Evolutionary conservation across 2,888 invertebrate genomes (phyloP), one percentile per base, ranked within the genome.

Genomic region (Blastobasis lacticolella): DNA sequence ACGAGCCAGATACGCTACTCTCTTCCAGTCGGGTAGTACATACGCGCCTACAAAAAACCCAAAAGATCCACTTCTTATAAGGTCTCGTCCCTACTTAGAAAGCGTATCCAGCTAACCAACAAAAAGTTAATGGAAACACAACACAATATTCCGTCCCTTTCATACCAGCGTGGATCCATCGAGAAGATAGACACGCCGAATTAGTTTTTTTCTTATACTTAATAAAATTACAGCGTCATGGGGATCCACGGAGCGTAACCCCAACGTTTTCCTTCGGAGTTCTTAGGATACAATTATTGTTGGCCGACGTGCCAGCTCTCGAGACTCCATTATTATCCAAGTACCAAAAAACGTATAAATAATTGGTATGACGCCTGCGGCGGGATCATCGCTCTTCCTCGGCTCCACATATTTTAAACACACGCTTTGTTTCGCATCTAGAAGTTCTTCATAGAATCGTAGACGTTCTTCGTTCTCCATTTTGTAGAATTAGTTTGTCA

Each of bases 261-360:
- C 75, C 71, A 69, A 71, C 76, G 69, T 80, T 82, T 78, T 77
- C 79, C 78, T 75, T 65, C 71, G 72, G 75, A 63, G 64, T 82
- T 84, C 84, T 81, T 71, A 76, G 82, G 78, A 86, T 73, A 70
- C 80, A 85, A 87, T 87, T 85, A 86, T 73, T 58, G 69, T 67
- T 61, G 67, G 70, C 64, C 61, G 63, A 55, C 51, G 61, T 60
- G 53, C 51, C 52, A 54, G 58, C 59, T 60, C 59, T 23, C 40
- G 56, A 57, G 61, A 43, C 51, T 51, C 51, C 53, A 70, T 78
- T 73, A 76, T 75, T 71, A 73, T 60, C 63, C 52, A 57, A 62
- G 61, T 62, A 61, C 55, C 60, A 69, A 73, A 78, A 78, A 78
- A 72, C 63, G 59, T 56, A 52, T 56, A 65, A 60, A 66, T 77